A percentile compares a stretch with the other conserved stretches of the same genome.
Conservation (phyloP, 2,888 invertebrate genomes). For the Alsophila aescularia region DNA sequence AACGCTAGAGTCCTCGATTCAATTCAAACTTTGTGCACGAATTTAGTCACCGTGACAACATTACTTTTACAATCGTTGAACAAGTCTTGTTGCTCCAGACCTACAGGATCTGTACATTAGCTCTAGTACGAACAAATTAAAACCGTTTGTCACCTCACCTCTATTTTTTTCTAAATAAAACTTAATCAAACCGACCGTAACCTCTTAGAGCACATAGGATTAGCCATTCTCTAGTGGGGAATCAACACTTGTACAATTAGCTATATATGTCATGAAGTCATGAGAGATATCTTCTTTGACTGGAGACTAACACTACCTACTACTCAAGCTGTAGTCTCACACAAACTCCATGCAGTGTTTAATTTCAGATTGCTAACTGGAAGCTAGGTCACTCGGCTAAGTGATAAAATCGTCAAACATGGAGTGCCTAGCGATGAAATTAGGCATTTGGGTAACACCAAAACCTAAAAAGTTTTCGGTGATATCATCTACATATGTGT, state of each 20-base stretch:
- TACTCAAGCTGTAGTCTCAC: background rate
- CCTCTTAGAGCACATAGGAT: background rate
- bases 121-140: too few species aligned
- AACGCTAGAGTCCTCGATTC: too few species aligned
- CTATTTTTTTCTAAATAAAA: too few species aligned
- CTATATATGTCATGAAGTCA: too few species aligned
- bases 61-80: too few species aligned
- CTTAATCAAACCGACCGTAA: background rate
- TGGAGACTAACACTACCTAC: background rate
- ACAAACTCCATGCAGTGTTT: background rate
- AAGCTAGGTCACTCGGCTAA: slow-evolving; percentile 12
- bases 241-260: slow-evolving; percentile 17
- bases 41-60: too few species aligned
- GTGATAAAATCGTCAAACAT: slow-evolving; percentile 11
- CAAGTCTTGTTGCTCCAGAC: too few species aligned
- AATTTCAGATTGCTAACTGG: slow-evolving; percentile 1
- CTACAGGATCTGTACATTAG: too few species aligned
- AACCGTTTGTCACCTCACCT: too few species aligned
- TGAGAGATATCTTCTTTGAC: too few species aligned
- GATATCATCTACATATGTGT: background rate
- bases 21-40: too few species aligned
- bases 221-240: slow-evolving; percentile 1
- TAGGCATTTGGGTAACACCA: slow-evolving; percentile 6
- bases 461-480: background rate
- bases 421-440: slow-evolving; percentile 6